Conservation (phyloP, 2,113 vertebrate genomes). For the Laticauda laticaudata region DNA sequence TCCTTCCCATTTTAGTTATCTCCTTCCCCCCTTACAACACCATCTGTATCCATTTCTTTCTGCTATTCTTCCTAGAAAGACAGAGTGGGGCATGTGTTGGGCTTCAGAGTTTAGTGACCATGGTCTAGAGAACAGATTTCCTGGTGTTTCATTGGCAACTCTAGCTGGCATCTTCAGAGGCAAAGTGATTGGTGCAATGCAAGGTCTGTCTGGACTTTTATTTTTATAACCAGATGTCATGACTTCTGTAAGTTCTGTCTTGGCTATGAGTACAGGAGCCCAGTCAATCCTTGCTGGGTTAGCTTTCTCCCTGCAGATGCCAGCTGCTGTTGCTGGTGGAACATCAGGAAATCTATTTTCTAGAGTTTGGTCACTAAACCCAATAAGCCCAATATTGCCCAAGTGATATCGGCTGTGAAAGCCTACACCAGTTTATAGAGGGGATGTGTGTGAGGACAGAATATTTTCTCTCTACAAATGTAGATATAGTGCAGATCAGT, state of each 20-base stretch:
- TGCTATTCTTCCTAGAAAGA: background rate
- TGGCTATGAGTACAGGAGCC: background rate
- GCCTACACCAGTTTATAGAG: background rate
- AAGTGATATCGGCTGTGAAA: background rate
- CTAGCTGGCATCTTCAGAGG: background rate
- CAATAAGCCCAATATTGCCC: background rate
- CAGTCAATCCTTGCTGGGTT: background rate
- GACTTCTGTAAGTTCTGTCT: background rate
- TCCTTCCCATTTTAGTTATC: background rate
- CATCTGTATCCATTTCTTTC: background rate
- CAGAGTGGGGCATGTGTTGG: background rate
- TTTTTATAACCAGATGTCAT: background rate
- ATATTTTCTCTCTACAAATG: background rate
- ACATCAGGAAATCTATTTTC: background rate
- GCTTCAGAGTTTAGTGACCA: background rate
- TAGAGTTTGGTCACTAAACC: background rate
- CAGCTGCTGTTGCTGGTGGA: background rate
- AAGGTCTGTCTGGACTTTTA: background rate
- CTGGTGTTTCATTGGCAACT: background rate
- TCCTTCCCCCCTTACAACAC: background rate
- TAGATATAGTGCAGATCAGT: background rate
- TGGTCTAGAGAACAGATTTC: background rate
- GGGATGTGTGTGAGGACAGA: background rate
- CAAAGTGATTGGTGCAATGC: background rate
- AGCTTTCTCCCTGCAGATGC: background rate